Percentiles rank a stretch among this genome's conserved stretches.
Evolutionary conservation across 2,113 vertebrate genomes (phyloP).

Genomic region (Lamprologus callipterus): DNA sequence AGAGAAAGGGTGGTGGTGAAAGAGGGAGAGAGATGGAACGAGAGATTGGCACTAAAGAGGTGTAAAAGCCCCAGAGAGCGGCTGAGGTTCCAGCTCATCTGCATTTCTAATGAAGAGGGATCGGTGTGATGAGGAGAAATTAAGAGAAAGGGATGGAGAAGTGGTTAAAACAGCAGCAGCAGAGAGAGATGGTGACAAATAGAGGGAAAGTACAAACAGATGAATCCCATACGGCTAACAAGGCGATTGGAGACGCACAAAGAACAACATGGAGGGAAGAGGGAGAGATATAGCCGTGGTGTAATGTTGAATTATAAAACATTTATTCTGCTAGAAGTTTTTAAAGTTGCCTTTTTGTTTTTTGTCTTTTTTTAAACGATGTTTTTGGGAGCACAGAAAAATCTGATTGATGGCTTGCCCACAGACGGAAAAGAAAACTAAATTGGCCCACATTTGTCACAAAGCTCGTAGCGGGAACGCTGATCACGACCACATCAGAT

Average conservation of each 20-base stretch:
- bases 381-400: conserved; percentile 9
- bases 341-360: background rate
- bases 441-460: conserved; percentile 41
- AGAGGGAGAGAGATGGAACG: background rate
- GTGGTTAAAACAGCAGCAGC: background rate
- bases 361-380: background rate
- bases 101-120: conserved; percentile 43
- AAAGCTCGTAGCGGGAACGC: background rate
- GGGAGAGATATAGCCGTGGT: background rate
- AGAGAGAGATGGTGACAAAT: background rate
- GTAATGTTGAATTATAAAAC: conserved; percentile 34
- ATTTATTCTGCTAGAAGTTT: conserved; percentile 29
- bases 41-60: conserved; percentile 20
- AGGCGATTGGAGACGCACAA: background rate
- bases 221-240: background rate
- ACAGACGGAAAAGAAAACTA: conserved; percentile 11
- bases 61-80: background rate
- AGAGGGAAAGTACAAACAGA: background rate
- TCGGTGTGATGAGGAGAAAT: background rate
- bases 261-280: background rate
- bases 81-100: conserved; percentile 26
- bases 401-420: conserved; percentile 43
- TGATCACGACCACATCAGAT: conserved; percentile 3
- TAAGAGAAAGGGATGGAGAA: background rate
- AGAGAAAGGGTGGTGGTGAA: background rate